These are phyloP conservation scores for Pelochelys cantorii DNA, from an alignment of 2,797 vertebrate genomes.

Conservation along the genomic window DNA sequence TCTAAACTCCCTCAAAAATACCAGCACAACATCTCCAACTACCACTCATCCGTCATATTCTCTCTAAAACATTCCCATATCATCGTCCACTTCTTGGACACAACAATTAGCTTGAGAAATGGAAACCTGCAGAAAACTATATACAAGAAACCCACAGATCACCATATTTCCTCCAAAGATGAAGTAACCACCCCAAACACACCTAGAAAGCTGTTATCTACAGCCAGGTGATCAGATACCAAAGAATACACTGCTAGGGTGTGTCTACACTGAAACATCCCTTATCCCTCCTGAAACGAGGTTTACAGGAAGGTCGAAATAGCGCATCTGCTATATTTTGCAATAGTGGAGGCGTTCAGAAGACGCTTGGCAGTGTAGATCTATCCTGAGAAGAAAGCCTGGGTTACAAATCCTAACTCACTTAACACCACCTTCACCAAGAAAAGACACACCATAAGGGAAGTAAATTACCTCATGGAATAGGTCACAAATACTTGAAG, in stretches of 20 bases:
- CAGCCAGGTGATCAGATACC: neutral
- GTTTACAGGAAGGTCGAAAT: no score
- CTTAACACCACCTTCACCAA: neutral
- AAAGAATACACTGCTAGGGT: neutral
- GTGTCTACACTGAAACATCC: no score
- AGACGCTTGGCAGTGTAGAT: no score
- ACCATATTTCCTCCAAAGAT: neutral
- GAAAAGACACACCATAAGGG: neutral
- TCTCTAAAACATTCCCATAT: neutral
- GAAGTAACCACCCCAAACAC: neutral
- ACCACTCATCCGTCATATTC: neutral
- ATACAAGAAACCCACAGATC: neutral
- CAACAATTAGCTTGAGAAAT: neutral
- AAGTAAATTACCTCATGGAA: neutral
- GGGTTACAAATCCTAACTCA: neutral
- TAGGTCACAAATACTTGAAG: neutral
- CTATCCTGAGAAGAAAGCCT: neutral
- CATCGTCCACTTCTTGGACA: neutral
- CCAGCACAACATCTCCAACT: neutral
- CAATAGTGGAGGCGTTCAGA: no score
- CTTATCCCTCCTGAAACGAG: no score
- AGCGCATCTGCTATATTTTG: no score
- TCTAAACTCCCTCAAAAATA: neutral
- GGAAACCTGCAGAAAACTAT: neutral
- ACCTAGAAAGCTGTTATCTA: neutral